Evolutionary conservation across 2,797 vertebrate genomes (phyloP).

Genomic region (Pseudochirops cupreus): DNA sequence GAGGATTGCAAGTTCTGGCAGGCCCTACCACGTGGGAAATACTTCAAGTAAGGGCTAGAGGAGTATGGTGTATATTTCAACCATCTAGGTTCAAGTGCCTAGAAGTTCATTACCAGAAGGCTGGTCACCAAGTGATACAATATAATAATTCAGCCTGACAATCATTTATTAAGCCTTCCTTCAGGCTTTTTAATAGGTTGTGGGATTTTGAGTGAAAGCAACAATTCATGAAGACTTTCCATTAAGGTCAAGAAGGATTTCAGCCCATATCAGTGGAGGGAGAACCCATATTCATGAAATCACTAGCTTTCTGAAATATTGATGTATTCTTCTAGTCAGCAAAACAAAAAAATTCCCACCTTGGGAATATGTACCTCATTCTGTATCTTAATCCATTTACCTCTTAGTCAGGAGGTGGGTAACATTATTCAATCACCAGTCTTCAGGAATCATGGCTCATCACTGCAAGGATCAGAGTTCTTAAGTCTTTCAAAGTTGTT

Average conservation of each 20-base stretch:
- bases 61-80: not conserved
- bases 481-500: not conserved
- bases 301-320: not conserved
- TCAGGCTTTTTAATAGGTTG: not conserved
- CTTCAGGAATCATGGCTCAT: not conserved
- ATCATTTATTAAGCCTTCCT: not conserved
- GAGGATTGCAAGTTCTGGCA: not conserved
- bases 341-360: not conserved
- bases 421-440: not conserved
- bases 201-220: not conserved
- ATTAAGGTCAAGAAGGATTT: not conserved
- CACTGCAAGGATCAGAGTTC: not conserved
- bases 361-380: not conserved
- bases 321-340: not conserved
- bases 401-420: not conserved
- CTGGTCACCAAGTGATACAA: not conserved
- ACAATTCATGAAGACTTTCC: not conserved
- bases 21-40: not conserved
- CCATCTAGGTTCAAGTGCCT: not conserved
- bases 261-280: not conserved
- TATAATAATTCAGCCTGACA: not conserved
- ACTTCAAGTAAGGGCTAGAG: not conserved
- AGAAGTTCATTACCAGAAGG: not conserved
- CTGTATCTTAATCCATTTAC: not conserved
- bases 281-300: not conserved